These are phyloP conservation scores for Peromyscus maniculatus DNA, from an alignment of 2,113 vertebrate species.

Conservation along the genomic window DNA sequence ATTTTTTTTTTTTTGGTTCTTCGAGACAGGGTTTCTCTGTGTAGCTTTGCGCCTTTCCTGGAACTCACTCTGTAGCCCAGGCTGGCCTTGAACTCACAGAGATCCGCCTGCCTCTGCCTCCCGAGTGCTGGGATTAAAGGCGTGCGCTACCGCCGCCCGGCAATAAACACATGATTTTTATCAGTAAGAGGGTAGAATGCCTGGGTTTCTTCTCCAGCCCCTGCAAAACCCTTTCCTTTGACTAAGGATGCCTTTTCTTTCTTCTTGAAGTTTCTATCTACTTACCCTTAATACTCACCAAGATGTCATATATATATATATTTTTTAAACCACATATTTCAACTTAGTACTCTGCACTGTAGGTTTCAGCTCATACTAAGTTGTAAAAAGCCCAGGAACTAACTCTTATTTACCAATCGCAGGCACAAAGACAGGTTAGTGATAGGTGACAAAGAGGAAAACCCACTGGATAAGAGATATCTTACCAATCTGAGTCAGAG, in stretches of 20 bases:
- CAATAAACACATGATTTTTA: background rate
- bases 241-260: background rate
- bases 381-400: background rate
- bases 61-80: too few relatives aligned
- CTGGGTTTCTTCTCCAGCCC: background rate
- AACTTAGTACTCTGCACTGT: background rate
- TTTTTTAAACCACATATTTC: background rate
- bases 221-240: background rate
- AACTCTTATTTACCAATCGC: background rate
- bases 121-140: too few relatives aligned
- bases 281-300: background rate
- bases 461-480: background rate
- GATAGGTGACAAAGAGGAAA: background rate
- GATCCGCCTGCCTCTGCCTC: too few relatives aligned
- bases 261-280: background rate
- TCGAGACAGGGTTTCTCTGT: too few relatives aligned
- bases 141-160: too few relatives aligned
- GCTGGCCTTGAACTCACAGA: too few relatives aligned
- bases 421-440: background rate
- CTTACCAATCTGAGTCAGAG: conserved; percentile 13
- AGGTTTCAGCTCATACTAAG: background rate
- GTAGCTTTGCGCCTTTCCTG: too few relatives aligned
- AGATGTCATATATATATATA: background rate
- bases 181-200: background rate
- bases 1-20: too few relatives aligned